Percentiles rank a stretch among this genome's conserved stretches.
Conservation (phyloP, 2,113 vertebrate species). For the Podarcis cretensis region DNA sequence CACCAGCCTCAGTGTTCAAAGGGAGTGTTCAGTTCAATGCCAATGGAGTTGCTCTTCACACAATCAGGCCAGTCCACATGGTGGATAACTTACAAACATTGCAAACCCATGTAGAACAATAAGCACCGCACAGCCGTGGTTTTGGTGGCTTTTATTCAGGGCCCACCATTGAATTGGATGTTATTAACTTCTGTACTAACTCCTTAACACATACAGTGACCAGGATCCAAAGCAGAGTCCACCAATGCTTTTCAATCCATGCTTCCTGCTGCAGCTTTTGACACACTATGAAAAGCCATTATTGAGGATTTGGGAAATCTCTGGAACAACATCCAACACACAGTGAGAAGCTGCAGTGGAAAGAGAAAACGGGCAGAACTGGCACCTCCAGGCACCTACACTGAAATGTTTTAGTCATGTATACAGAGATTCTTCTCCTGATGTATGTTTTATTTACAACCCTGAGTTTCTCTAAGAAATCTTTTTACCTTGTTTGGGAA, state of each 20-base stretch:
- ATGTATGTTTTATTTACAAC: neutral
- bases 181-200: neutral
- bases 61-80: neutral
- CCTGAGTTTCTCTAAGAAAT: neutral
- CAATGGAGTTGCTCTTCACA: neutral
- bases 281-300: neutral
- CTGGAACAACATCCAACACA: neutral
- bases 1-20: neutral
- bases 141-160: neutral
- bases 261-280: neutral
- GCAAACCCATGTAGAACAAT: neutral
- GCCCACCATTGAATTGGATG: no score
- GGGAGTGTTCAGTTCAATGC: neutral
- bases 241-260: neutral
- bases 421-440: neutral
- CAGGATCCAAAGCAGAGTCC: neutral
- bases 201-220: neutral
- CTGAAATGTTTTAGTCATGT: neutral
- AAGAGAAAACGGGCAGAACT: neutral
- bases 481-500: neutral
- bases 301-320: neutral
- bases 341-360: neutral
- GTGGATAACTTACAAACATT: slow-evolving; percentile 1
- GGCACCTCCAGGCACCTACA: neutral
- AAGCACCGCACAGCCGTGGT: neutral